Percentiles rank a stretch among this genome's conserved stretches.
These are phyloP conservation scores for Bufo gargarizans DNA, from an alignment of 2,113 vertebrate species.

Conservation along the genomic window DNA sequence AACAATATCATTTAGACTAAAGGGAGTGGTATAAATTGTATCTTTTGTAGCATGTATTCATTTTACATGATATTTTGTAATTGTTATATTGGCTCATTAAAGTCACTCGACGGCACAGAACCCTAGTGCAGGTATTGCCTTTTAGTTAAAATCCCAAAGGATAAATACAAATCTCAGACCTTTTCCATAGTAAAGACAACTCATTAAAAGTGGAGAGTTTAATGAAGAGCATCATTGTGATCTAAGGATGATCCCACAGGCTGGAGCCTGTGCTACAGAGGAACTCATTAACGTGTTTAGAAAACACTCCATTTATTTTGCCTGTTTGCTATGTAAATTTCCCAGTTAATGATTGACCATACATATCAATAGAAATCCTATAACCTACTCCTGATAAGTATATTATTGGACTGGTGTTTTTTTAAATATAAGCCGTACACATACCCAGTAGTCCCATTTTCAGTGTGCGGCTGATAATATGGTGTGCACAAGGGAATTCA, in stretches of 20 bases:
- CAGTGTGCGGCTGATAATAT: not conserved
- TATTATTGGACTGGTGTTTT: not conserved
- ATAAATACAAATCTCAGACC: not conserved
- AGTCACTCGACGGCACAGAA: not conserved
- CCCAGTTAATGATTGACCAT: slow-evolving; percentile 2
- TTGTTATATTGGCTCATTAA: slow-evolving; percentile 5
- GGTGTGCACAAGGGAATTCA: slow-evolving; percentile 22
- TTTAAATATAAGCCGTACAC: not conserved
- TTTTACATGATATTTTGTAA: not conserved
- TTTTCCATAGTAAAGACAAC: not conserved
- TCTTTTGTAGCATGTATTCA: not conserved
- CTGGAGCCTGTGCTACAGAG: too few species aligned
- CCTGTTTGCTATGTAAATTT: not conserved
- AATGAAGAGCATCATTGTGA: slow-evolving; percentile 27
- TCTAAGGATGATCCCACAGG: slow-evolving; percentile 31
- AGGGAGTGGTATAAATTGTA: too few species aligned
- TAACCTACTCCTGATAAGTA: not conserved
- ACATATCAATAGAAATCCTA: not conserved
- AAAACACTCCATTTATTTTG: not conserved
- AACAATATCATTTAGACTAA: not conserved
- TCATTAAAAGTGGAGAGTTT: slow-evolving; percentile 47
- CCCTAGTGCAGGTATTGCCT: not conserved
- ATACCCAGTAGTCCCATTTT: not conserved
- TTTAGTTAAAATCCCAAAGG: slow-evolving; percentile 18
- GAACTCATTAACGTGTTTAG: slow-evolving; percentile 39